Evolutionary conservation across 2,888 invertebrate genomes (phyloP).

Genomic region (Drosophila maculinotata): DNA sequence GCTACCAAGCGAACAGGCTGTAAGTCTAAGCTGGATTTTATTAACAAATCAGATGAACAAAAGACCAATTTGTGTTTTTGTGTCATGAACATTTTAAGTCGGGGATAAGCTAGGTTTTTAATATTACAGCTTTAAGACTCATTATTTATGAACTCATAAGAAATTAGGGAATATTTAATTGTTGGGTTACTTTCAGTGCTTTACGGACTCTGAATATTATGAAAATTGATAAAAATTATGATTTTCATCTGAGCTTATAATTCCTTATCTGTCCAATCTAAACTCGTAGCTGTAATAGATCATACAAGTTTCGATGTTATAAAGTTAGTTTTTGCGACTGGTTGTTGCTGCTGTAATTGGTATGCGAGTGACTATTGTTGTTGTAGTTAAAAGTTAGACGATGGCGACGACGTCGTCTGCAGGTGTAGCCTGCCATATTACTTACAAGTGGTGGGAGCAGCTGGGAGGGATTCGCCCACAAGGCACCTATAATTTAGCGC

Average conservation of each 20-base stretch:
- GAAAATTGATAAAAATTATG: no score
- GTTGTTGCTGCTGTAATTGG: slow-evolving; percentile 58
- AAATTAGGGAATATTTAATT: no score
- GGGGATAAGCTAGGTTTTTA: background rate
- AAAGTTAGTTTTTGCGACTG: slow-evolving; percentile 3
- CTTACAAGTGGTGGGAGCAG: slow-evolving; percentile 52
- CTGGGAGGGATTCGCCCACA: slow-evolving; percentile 51
- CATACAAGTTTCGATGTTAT: slow-evolving; percentile 49
- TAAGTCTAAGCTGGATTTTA: background rate
- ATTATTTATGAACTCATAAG: no score
- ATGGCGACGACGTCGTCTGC: slow-evolving; percentile 55
- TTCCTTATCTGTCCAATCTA: no score
- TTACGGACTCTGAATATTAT: no score
- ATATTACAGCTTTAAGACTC: background rate
- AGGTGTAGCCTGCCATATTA: slow-evolving; percentile 65
- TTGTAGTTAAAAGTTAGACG: slow-evolving; percentile 72
- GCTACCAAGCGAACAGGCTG: background rate
- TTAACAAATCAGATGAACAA: background rate
- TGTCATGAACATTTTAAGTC: background rate
- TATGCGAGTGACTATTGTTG: slow-evolving; percentile 48
- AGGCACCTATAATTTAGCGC: slow-evolving; percentile 77
- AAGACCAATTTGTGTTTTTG: background rate
- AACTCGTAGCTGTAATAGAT: slow-evolving; percentile 39
- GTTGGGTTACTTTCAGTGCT: no score
- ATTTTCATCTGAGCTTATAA: no score